phyloP scores from a whole-genome alignment of 64 coral and sea anemone species.

The Pachyseris speciosa region DNA sequence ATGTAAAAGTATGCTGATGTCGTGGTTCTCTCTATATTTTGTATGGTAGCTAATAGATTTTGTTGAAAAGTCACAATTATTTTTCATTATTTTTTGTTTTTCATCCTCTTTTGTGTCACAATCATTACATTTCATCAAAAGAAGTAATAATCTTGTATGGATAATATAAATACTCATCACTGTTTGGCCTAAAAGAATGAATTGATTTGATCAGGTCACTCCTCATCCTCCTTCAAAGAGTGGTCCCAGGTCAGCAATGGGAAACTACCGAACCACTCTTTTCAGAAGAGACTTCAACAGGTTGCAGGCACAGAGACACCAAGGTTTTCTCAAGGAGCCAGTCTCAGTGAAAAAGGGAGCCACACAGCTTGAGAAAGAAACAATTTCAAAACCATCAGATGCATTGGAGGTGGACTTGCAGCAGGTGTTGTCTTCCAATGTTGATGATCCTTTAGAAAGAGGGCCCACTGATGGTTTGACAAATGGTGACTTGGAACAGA shows the following conservation, averaged over 20 bases:
- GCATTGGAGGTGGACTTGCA: background rate
- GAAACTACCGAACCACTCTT: slow-evolving; percentile 81
- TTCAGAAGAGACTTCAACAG: slow-evolving; percentile 92
- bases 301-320: slow-evolving; percentile 72
- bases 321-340: slow-evolving; percentile 5
- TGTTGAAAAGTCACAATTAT: too few relatives aligned
- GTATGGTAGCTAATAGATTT: too few relatives aligned
- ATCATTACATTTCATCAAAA: too few relatives aligned
- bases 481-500: background rate
- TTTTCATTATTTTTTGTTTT: too few relatives aligned
- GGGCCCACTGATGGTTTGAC: background rate
- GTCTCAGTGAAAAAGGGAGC: slow-evolving; percentile 3
- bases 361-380: background rate
- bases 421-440: background rate
- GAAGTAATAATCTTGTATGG: too few relatives aligned
- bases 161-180: too few relatives aligned
- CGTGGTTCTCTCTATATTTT: too few relatives aligned
- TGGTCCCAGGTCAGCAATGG: slow-evolving; percentile 40
- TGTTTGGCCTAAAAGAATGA: too few relatives aligned
- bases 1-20: too few relatives aligned
- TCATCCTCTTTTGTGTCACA: too few relatives aligned
- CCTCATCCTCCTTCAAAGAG: slow-evolving; percentile 72
- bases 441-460: background rate
- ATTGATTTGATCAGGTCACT: slow-evolving; percentile 20
- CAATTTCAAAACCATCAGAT: background rate